Evolutionary conservation across 2,888 invertebrate species (phyloP).

Genomic region (Drosophila prolongata): DNA sequence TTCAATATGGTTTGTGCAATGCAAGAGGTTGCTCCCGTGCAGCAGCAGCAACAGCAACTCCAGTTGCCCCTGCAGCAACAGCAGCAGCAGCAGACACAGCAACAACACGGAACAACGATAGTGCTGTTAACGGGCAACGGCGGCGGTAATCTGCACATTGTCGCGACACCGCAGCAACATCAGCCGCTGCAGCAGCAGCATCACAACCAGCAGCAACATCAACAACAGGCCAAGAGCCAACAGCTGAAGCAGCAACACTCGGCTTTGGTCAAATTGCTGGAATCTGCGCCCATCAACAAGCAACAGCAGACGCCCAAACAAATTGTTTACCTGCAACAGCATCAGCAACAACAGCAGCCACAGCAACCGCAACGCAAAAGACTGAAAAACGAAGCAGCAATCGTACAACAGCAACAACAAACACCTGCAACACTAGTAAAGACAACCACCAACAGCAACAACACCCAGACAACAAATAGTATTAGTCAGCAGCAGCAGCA

Average conservation of each 20-base stretch:
- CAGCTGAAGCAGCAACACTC: slow-evolving; percentile 87
- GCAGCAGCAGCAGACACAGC: slow-evolving; percentile 57
- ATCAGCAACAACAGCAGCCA: slow-evolving; percentile 51
- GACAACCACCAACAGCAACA: slow-evolving; percentile 71
- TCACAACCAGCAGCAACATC: slow-evolving; percentile 59
- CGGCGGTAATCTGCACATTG: slow-evolving; percentile 61
- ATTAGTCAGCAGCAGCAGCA: slow-evolving; percentile 77
- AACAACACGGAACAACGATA: slow-evolving; percentile 77
- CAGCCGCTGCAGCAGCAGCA: slow-evolving; percentile 48
- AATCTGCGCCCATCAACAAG: slow-evolving; percentile 85
- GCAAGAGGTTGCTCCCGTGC: slow-evolving; percentile 72
- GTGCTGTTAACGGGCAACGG: slow-evolving; percentile 69
- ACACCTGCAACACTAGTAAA: slow-evolving; percentile 77
- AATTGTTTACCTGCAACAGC: slow-evolving; percentile 52
- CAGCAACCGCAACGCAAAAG: slow-evolving; percentile 80
- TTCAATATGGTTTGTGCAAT: slow-evolving; percentile 84
- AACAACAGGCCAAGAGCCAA: slow-evolving; percentile 79
- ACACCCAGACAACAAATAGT: slow-evolving; percentile 73
- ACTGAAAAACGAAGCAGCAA: slow-evolving; percentile 81
- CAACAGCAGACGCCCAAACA: slow-evolving; percentile 43
- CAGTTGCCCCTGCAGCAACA: slow-evolving; percentile 65
- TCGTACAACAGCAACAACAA: slow-evolving; percentile 48
- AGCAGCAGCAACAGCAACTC: slow-evolving; percentile 65
- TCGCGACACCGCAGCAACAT: slow-evolving; percentile 50
- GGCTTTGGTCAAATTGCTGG: slow-evolving; percentile 88